Conservation (phyloP, 1,140 invertebrate genomes). For the Nasonia giraulti region DNA sequence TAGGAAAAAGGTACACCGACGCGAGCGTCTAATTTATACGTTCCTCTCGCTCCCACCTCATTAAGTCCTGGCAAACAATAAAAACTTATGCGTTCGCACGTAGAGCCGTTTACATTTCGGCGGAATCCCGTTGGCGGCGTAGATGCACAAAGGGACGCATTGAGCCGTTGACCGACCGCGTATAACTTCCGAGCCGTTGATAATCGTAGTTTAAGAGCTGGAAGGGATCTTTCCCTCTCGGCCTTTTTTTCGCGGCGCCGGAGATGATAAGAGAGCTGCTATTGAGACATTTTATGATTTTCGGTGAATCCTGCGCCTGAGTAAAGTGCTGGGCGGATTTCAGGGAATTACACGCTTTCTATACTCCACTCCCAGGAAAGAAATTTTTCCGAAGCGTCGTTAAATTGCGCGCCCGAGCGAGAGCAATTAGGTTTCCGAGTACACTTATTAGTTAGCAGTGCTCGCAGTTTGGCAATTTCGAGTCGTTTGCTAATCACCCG, state of each 20-base stretch:
- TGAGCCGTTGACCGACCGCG: neutral
- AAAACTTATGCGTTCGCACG: constrained; percentile 44
- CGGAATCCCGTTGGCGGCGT: neutral
- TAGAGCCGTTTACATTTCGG: constrained; percentile 42
- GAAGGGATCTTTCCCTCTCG: neutral
- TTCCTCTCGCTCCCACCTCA: neutral
- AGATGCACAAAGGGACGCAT: constrained; percentile 9
- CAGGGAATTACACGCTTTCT: neutral
- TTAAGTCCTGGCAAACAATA: constrained; percentile 31
- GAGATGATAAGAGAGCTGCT: too few species aligned
- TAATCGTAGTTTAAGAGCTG: constrained; percentile 5
- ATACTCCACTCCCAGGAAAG: neutral
- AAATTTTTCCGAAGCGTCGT: neutral
- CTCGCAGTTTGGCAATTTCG: too few species aligned
- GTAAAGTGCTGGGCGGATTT: neutral
- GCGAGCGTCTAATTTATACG: neutral
- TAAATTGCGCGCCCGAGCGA: neutral
- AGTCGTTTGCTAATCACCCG: too few species aligned
- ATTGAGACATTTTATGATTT: neutral
- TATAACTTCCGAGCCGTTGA: constrained; percentile 33
- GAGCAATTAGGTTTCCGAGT: too few species aligned
- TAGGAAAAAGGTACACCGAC: too few species aligned
- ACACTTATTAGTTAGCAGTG: neutral
- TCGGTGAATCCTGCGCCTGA: neutral
- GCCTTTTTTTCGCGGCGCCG: too few species aligned